Conservation (phyloP, 2,797 vertebrate species). For the Gymnodraco acuticeps region DNA sequence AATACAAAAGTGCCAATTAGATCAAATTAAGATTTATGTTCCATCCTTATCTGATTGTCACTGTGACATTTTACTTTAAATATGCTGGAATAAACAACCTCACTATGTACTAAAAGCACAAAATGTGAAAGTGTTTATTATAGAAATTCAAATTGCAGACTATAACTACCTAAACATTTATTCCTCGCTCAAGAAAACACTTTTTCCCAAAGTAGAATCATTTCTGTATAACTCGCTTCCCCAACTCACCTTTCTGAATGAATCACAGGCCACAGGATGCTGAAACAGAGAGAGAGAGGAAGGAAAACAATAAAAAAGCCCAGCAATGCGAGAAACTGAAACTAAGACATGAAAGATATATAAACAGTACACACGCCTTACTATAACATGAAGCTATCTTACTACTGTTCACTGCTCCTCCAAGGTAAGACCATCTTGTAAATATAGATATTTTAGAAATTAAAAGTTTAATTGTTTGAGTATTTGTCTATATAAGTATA, state of each 20-base stretch:
- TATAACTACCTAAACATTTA: neutral
- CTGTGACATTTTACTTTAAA: conserved; percentile 1
- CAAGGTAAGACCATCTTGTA: conserved; percentile 66
- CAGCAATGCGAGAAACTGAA: conserved; percentile 60
- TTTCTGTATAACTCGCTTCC: conserved; percentile 3
- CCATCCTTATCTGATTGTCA: neutral
- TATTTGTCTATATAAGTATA: neutral
- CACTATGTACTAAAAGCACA: neutral
- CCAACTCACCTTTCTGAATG: neutral
- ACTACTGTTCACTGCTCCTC: conserved; percentile 30
- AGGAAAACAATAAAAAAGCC: conserved; percentile 41
- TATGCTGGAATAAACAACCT: neutral
- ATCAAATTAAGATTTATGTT: conserved; percentile 5
- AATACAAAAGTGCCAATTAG: conserved; percentile 5
- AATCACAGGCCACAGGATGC: conserved; percentile 50
- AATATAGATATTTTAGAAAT: neutral
- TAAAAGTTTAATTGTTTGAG: neutral
- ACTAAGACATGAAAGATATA: conserved; percentile 59
- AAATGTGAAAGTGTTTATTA: neutral
- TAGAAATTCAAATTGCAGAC: neutral
- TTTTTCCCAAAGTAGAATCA: neutral
- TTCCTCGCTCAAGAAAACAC: neutral
- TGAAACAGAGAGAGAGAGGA: conserved; percentile 9
- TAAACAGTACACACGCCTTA: conserved; percentile 38
- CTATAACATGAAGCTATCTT: conserved; percentile 38